phyloP scores from a whole-genome alignment of 1,140 invertebrate species.

The Nautilus pompilius region DNA sequence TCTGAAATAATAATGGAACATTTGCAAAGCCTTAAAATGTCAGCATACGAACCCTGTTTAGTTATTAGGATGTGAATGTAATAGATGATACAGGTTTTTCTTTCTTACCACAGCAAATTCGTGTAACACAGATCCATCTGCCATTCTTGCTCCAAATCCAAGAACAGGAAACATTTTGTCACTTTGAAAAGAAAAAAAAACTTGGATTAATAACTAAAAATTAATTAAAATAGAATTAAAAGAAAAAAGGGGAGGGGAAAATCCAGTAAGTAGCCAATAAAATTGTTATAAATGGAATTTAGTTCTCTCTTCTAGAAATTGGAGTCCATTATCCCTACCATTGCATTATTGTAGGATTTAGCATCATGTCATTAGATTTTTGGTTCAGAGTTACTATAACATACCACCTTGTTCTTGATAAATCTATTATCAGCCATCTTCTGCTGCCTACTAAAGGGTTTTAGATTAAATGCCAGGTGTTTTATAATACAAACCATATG shows the following conservation, averaged over 20 bases:
- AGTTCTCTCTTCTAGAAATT: too few species aligned
- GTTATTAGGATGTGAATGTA: background rate
- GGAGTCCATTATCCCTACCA: too few species aligned
- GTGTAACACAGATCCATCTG: conserved; percentile 50
- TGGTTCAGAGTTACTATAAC: too few species aligned
- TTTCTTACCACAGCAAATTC: conserved; percentile 53
- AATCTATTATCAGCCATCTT: too few species aligned
- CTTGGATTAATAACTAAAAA: background rate
- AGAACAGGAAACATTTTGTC: conserved; percentile 54
- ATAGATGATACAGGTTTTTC: background rate
- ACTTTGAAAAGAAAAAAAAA: conserved; percentile 28
- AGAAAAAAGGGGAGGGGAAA: background rate
- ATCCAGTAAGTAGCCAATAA: background rate
- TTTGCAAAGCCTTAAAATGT: background rate
- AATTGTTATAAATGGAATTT: too few species aligned
- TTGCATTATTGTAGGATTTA: too few species aligned
- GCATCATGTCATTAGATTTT: too few species aligned
- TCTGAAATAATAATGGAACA: conserved; percentile 27
- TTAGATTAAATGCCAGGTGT: too few species aligned
- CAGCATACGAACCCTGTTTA: background rate
- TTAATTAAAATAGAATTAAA: background rate
- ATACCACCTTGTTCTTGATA: too few species aligned
- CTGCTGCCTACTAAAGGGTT: too few species aligned
- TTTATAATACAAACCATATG: too few species aligned
- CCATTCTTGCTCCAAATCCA: conserved; percentile 54